Evolutionary conservation across 2,797 vertebrate species (phyloP).

Genomic region (Sebastes taczanowskii): DNA sequence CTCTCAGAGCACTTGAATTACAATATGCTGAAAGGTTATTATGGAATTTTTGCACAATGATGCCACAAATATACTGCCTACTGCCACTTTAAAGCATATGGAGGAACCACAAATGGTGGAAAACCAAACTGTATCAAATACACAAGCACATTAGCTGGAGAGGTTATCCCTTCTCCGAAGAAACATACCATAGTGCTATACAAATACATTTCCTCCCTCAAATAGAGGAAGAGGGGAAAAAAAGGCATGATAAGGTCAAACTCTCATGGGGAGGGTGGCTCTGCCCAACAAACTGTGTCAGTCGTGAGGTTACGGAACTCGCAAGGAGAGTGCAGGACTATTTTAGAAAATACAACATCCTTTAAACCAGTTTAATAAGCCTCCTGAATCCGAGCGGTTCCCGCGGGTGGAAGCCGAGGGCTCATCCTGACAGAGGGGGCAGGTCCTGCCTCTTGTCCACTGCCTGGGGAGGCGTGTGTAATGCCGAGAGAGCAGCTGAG

Average conservation of each 20-base stretch:
- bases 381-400: constrained; percentile 40
- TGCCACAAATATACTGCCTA: too few species aligned
- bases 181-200: not conserved
- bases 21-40: too few species aligned
- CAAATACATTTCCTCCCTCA: not conserved
- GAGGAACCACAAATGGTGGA: not conserved
- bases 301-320: constrained; percentile 28
- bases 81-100: not conserved
- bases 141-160: not conserved
- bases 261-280: constrained; percentile 11
- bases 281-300: constrained; percentile 34
- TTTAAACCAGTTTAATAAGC: constrained; percentile 55
- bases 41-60: too few species aligned
- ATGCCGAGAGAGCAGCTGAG: constrained; percentile 72
- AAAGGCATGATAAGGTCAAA: constrained; percentile 21
- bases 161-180: not conserved
- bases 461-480: constrained; percentile 52
- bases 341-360: constrained; percentile 62
- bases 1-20: too few species aligned
- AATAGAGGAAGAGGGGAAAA: not conserved
- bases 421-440: constrained; percentile 36
- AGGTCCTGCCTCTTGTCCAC: constrained; percentile 62
- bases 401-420: constrained; percentile 40
- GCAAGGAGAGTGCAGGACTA: constrained; percentile 24
- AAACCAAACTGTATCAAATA: not conserved